Conservation (phyloP, 2,113 vertebrate species). For the Phyllopteryx taeniolatus region DNA sequence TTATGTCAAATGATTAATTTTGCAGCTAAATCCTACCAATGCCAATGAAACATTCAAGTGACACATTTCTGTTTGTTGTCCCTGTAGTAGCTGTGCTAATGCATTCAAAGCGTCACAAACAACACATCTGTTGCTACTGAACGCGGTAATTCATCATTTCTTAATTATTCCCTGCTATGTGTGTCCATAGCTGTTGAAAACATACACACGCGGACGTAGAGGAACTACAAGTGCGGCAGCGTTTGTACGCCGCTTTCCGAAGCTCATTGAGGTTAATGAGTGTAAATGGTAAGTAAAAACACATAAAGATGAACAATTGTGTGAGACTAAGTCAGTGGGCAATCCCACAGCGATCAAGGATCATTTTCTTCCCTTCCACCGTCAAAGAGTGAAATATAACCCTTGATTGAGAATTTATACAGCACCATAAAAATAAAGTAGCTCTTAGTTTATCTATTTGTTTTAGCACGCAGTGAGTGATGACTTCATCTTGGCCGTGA, state of each 20-base stretch:
- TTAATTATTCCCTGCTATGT: constrained; percentile 69
- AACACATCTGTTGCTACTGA: constrained; percentile 62
- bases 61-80: background rate
- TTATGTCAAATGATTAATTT: too few relatives aligned
- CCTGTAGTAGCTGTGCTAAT: background rate
- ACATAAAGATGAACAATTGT: constrained; percentile 56
- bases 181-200: constrained; percentile 25
- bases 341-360: constrained; percentile 41
- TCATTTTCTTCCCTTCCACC: constrained; percentile 24
- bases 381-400: constrained; percentile 26
- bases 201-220: constrained; percentile 31
- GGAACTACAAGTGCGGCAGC: constrained; percentile 49
- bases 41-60: background rate
- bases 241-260: constrained; percentile 50
- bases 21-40: background rate
- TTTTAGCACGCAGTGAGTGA: constrained; percentile 22
- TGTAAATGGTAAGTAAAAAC: constrained; percentile 68
- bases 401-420: constrained; percentile 30
- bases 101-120: constrained; percentile 45
- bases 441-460: constrained; percentile 21
- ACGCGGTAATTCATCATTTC: constrained; percentile 56
- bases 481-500: constrained; percentile 7
- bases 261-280: constrained; percentile 76
- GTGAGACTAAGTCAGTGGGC: constrained; percentile 27
- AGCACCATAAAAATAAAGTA: constrained; percentile 19